phyloP scores from a whole-genome alignment of 2,113 vertebrate species.

The Neolamprologus hecqui region DNA sequence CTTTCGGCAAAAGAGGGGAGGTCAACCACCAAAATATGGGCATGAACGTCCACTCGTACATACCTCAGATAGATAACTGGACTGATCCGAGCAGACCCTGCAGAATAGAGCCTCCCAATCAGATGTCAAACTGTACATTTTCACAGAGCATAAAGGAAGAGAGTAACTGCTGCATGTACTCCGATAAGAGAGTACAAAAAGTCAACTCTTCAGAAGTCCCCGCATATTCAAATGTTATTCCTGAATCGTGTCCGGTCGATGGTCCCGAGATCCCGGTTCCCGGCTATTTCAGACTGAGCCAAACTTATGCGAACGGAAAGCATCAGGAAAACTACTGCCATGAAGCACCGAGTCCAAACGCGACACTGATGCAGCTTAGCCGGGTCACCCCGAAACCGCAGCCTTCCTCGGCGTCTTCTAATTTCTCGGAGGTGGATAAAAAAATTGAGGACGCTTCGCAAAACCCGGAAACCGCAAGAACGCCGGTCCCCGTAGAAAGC shows the following conservation, averaged over 20 bases:
- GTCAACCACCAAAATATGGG: conserved; percentile 96
- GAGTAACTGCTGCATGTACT: conserved; percentile 99
- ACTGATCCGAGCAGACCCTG: conserved; percentile 92
- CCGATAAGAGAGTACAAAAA: conserved; percentile 92
- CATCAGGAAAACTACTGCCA: conserved; percentile 88
- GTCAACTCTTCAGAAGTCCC: conserved; percentile 85
- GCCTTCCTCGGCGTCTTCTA: conserved; percentile 65
- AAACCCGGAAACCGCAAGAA: conserved; percentile 78
- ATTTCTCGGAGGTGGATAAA: conserved; percentile 85
- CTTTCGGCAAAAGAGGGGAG: conserved; percentile 95
- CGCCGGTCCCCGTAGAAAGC: conserved; percentile 79
- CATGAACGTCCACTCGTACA: conserved; percentile 98
- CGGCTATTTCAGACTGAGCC: conserved; percentile 98
- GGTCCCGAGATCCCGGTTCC: conserved; percentile 97
- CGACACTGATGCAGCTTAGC: conserved; percentile 89
- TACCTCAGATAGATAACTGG: conserved; percentile 99
- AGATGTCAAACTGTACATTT: conserved; percentile 95
- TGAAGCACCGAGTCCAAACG: conserved; percentile 86
- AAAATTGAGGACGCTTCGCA: conserved; percentile 79
- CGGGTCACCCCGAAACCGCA: conserved; percentile 88
- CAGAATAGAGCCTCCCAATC: conserved; percentile 91
- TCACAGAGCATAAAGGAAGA: conserved; percentile 98
- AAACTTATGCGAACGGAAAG: conserved; percentile 94
- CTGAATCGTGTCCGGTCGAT: conserved; percentile 87
- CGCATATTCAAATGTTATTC: conserved; percentile 86